A percentile compares a stretch with the other conserved stretches of the same genome.
Conservation (phyloP, 1,140 invertebrate species). For the Pseudachorutes palmiensis region DNA sequence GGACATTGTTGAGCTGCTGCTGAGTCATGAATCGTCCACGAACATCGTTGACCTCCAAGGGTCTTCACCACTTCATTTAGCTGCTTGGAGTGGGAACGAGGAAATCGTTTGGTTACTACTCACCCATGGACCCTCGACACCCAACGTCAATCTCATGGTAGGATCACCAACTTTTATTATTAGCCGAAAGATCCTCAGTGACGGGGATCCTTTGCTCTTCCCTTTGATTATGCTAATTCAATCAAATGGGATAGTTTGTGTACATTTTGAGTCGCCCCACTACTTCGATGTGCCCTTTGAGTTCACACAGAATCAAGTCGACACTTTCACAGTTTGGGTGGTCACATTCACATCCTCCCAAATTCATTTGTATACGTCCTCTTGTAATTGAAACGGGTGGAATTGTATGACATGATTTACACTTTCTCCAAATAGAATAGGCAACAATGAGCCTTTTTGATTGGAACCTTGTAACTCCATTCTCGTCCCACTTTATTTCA, state of each 20-base stretch:
- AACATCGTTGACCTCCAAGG: slow-evolving; percentile 76
- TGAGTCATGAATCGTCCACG: slow-evolving; percentile 79
- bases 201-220: neutral
- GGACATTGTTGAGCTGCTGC: slow-evolving; percentile 74
- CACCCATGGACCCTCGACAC: slow-evolving; percentile 61
- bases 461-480: no score
- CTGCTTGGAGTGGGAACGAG: slow-evolving; percentile 74
- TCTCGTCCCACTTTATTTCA: neutral
- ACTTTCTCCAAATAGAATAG: no score
- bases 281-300: neutral
- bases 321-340: neutral
- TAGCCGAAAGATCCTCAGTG: neutral
- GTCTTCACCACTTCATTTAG: slow-evolving; percentile 76
- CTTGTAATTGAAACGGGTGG: no score
- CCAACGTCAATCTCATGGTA: slow-evolving; percentile 73
- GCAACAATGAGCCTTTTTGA: no score
- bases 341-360: neutral
- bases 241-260: neutral
- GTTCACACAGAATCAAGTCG: neutral
- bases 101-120: slow-evolving; percentile 72
- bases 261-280: neutral
- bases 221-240: neutral
- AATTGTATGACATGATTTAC: no score
- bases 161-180: slow-evolving; percentile 39
- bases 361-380: no score